Percentiles rank a stretch among this genome's conserved stretches.
Conservation (phyloP, 2,113 vertebrate genomes). For the Redunca redunca region DNA sequence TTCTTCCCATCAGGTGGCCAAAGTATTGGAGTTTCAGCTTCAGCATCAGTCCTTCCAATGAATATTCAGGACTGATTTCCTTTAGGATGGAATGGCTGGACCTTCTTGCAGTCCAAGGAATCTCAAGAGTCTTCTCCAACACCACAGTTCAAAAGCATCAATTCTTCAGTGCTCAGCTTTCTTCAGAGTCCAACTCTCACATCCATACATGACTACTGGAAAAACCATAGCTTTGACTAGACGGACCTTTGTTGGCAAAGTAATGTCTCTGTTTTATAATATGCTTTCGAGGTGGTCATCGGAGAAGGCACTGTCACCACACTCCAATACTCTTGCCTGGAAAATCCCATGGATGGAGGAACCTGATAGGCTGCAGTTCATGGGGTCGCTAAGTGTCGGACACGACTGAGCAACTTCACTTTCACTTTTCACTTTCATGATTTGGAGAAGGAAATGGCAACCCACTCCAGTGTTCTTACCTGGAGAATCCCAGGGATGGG, state of each 20-base stretch:
- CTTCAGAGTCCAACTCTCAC: not conserved
- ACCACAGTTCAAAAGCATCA: not conserved
- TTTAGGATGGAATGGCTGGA: not conserved
- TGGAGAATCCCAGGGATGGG: too few species aligned
- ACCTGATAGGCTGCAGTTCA: too few species aligned
- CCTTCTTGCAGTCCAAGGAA: not conserved
- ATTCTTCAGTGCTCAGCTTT: not conserved
- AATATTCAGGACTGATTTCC: not conserved
- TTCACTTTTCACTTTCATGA: too few species aligned
- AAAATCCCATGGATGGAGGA: too few species aligned
- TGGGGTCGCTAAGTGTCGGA: too few species aligned
- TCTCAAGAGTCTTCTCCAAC: not conserved
- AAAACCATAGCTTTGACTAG: not conserved
- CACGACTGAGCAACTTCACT: too few species aligned
- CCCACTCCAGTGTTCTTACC: too few species aligned
- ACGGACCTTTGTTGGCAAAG: not conserved
- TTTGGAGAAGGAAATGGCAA: too few species aligned
- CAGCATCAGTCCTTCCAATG: not conserved
- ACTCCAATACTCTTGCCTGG: too few species aligned
- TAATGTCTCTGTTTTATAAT: not conserved
- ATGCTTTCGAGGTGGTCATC: not conserved
- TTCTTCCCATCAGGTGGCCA: not conserved
- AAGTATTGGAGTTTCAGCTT: not conserved
- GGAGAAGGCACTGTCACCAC: too few species aligned
- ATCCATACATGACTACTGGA: not conserved